A percentile compares a stretch with the other conserved stretches of the same genome.
phyloP scores from a whole-genome alignment of 2,888 invertebrate genomes.

The Morinoia aosen region DNA sequence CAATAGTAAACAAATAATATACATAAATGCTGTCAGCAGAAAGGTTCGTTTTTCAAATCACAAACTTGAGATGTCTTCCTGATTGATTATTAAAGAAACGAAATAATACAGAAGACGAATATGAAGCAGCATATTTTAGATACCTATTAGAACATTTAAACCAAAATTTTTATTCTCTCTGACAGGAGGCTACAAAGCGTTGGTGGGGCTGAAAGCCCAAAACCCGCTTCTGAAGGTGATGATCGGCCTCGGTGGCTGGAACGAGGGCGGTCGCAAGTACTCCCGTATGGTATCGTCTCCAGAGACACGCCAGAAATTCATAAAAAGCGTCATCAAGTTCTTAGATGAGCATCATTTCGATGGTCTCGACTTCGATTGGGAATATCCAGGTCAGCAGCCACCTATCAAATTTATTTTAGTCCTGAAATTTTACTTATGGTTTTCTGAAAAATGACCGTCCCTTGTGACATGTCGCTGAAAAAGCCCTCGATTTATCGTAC shows the following conservation, averaged over 20 bases:
- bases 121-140: not conserved
- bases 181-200: slow-evolving; percentile 71
- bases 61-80: not conserved
- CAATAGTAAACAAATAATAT: not conserved
- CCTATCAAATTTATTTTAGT: not conserved
- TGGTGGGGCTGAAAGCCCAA: slow-evolving; percentile 72
- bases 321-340: slow-evolving; percentile 76
- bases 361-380: slow-evolving; percentile 81
- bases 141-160: not conserved
- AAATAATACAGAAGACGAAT: too few relatives aligned
- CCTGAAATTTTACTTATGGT: not conserved
- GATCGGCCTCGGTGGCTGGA: slow-evolving; percentile 73
- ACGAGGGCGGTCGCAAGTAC: slow-evolving; percentile 71
- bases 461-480: not conserved
- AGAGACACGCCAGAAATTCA: slow-evolving; percentile 73
- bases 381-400: slow-evolving; percentile 75
- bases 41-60: not conserved
- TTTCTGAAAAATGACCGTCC: not conserved
- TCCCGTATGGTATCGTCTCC: slow-evolving; percentile 72
- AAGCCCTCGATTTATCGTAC: not conserved
- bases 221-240: slow-evolving; percentile 72
- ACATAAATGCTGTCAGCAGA: not conserved
- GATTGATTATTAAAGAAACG: too few relatives aligned
- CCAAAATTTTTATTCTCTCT: not conserved
- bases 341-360: slow-evolving; percentile 77